Conservation (phyloP, 2,888 invertebrate genomes). For the Sesamia inferens region DNA sequence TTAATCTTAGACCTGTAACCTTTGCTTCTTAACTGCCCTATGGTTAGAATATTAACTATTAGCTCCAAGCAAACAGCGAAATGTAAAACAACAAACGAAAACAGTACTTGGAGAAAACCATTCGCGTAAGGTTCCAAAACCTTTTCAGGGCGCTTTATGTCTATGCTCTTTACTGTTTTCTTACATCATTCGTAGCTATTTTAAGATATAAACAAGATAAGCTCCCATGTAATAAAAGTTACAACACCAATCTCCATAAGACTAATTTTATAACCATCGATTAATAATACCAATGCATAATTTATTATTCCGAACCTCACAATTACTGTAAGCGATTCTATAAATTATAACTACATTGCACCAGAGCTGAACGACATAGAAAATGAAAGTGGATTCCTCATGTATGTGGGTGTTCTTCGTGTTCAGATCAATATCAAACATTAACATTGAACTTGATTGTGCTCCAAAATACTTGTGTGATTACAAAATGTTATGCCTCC, state of each 20-base stretch:
- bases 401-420: slow-evolving; percentile 65
- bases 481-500: slow-evolving; percentile 48
- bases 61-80: background rate
- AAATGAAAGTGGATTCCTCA: slow-evolving; percentile 67
- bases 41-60: background rate
- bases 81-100: background rate
- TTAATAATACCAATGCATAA: slow-evolving; percentile 55
- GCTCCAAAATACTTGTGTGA: slow-evolving; percentile 54
- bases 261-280: slow-evolving; percentile 43
- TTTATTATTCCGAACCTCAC: slow-evolving; percentile 55
- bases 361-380: slow-evolving; percentile 52
- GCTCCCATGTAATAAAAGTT: slow-evolving; percentile 23
- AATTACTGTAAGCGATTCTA: slow-evolving; percentile 59
- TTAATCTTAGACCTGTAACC: slow-evolving; percentile 40
- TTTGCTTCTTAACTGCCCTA: slow-evolving; percentile 15
- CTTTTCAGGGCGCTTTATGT: background rate
- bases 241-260: slow-evolving; percentile 20
- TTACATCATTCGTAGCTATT: slow-evolving; percentile 3
- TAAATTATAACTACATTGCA: slow-evolving; percentile 60
- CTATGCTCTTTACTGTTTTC: background rate
- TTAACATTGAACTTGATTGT: slow-evolving; percentile 58
- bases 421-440: slow-evolving; percentile 49
- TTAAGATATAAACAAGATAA: slow-evolving; percentile 1
- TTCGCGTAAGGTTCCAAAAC: background rate
- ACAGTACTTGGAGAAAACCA: background rate